Evolutionary conservation across 2,797 vertebrate genomes (phyloP), one percentile per base, ranked within the genome.

Genomic region (Alosa sapidissima): DNA sequence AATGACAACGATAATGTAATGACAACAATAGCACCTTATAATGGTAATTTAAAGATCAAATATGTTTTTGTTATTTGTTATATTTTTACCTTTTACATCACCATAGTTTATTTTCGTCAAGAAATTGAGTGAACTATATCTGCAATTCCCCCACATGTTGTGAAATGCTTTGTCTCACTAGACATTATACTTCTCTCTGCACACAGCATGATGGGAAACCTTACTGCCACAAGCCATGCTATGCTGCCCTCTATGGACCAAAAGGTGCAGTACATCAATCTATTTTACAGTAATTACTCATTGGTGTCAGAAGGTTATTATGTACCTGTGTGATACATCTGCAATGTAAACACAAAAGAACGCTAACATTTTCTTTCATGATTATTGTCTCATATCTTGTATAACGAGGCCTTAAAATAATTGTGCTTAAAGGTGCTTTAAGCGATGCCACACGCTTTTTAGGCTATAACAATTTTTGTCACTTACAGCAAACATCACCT

Each of bases 141-240:
- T 65, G 60, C 6, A 24, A 65, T 24, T 65, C 1, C n/a, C 7
- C n/a, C 60, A 65, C 58, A n/a, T 65, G 28, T 9, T 62, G 65
- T 36, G 28, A 68, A 33, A 41, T 33, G 28, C 36, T 72, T 41
- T 19, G 9, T 28, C n/a, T 65, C 51, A 60, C 84, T 58, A 54
- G 51, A 33, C 33, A 54, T 81, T 88, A n/a, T 62, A 1, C 83
- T 16, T 87, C 68, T 83, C 0, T 88, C 33, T 1, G 84, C 84
- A 51, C 84, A 81, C 92, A 95, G 94, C 94, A 94, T 21, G 91
- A 94, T 65, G 94, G 94, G 84, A 94, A 83, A n/a, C 93, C 94
- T 0, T 95, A 89, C 41, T 95, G 94, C 84, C 94, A 95, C 90
- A 94, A 93, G 85, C 94, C 94, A 0, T 95, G 94, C 90, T 95